phyloP scores from a whole-genome alignment of 2,113 vertebrate genomes.

The Brachyhypopomus occidentalis region DNA sequence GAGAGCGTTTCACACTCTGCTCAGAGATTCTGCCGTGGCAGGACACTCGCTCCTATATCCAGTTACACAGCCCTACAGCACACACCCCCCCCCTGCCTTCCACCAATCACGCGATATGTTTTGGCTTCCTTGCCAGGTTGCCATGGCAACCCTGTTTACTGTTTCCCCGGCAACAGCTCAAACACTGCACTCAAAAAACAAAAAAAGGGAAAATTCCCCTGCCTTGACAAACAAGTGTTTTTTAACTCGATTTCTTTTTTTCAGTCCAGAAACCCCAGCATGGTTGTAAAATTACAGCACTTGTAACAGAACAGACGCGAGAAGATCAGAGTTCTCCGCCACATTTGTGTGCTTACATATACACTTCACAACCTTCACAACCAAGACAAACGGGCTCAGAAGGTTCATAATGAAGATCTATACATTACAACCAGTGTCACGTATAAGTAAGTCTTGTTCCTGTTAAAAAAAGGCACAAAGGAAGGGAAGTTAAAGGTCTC shows the following conservation, averaged over 20 bases:
- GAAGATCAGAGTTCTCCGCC: not conserved
- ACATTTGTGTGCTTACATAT: not conserved
- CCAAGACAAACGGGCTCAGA: not conserved
- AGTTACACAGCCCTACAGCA: constrained; percentile 70
- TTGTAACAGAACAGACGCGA: not conserved
- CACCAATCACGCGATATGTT: constrained; percentile 78
- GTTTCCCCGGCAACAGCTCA: constrained; percentile 78
- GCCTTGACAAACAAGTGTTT: constrained; percentile 64
- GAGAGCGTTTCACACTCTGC: constrained; percentile 54
- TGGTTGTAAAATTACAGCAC: constrained; percentile 1
- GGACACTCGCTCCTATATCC: constrained; percentile 67
- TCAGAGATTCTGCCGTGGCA: constrained; percentile 67
- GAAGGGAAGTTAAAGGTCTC: not conserved
- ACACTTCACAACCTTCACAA: not conserved
- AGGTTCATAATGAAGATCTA: not conserved
- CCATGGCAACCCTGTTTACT: constrained; percentile 80
- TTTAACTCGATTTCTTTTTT: constrained; percentile 44
- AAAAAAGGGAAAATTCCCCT: constrained; percentile 76
- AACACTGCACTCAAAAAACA: constrained; percentile 72
- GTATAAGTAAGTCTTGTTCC: not conserved
- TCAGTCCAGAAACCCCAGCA: constrained; percentile 33
- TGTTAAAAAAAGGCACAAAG: not conserved
- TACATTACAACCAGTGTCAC: not conserved
- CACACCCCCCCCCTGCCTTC: constrained; percentile 56
- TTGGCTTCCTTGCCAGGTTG: constrained; percentile 73